Percentiles rank a stretch among this genome's conserved stretches.
phyloP scores from a whole-genome alignment of 2,113 vertebrate species.

The Acinonyx jubatus region DNA sequence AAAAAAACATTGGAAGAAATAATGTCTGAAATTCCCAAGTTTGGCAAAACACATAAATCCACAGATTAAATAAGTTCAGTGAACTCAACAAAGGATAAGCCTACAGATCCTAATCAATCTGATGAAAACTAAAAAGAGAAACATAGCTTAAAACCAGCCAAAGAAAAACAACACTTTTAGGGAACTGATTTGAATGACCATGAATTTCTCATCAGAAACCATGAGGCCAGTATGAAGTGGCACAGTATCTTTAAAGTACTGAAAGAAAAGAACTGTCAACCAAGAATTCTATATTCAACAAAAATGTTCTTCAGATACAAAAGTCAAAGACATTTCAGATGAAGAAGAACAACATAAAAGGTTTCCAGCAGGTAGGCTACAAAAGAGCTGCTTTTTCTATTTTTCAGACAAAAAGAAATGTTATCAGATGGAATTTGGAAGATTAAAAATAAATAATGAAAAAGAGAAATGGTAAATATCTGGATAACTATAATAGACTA shows the following conservation, averaged over 20 bases:
- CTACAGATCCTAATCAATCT: neutral
- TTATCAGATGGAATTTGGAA: neutral
- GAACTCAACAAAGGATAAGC: neutral
- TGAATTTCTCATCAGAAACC: neutral
- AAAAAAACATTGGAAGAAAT: neutral
- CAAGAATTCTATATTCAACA: neutral
- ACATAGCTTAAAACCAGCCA: neutral
- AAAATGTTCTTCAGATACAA: neutral
- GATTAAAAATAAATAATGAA: neutral
- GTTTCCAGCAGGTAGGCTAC: neutral
- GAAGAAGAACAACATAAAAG: neutral
- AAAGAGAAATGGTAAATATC: neutral
- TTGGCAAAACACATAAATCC: neutral
- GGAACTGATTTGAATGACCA: neutral
- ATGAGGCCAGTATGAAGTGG: neutral
- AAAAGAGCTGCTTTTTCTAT: neutral
- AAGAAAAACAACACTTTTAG: neutral
- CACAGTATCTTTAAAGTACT: neutral
- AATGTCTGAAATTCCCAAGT: neutral
- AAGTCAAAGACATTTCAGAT: neutral
- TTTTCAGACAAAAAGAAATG: neutral
- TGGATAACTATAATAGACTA: neutral
- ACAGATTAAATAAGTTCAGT: neutral
- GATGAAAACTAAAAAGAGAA: neutral
- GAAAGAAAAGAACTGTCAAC: neutral